Base-by-base conservation (phyloP, 2,888 invertebrate species). In the Mystacides longicornis region DNA sequence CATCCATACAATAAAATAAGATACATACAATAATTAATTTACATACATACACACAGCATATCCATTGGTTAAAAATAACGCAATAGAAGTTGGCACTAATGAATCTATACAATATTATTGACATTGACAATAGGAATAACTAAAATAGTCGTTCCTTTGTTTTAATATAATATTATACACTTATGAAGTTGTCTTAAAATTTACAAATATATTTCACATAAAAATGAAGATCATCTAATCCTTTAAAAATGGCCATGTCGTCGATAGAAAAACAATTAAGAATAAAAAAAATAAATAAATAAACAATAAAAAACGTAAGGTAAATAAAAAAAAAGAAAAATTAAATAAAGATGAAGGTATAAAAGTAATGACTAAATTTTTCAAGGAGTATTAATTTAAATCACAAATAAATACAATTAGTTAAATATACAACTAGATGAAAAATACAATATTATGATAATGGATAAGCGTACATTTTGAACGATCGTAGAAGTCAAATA, bases 241-340 rank as follows among this genome's bases (percentile, higher is more conserved):
- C 49, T 23, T 49, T 14, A 18, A 18, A 9, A 49, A 49, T 49
- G 49, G 49, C 49, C 49, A 5, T 49, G 49, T 49, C 49, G 49
- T 49, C 49, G 16, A 23, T 20, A 21, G 18, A 19, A 9, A 45
- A 11, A 11, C 4, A 11, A 45, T 45, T 9, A 31, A 7, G 14
- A 31, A 31, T 31, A 19, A 45, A 45, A 7, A n/a, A 45, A 27
- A 27, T 37, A 37, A 7, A 37, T 37, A 37, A 37, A 37, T 7
- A 37, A 3, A 16, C 16, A 37, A 37, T 7, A 37, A 37, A 37
- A 7, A 37, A 37, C 16, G 37, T 7, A 37, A 37, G 3, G 16
- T 37, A 37, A 27, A 27, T 27, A 27, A 27, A 27, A 27, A 37
- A 16, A 37, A 16, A 37, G 37, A 37, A 37, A 37, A 4, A 37